Evolutionary conservation across 1,140 invertebrate genomes (phyloP).

Genomic region (Macrobrachium rosenbergii): DNA sequence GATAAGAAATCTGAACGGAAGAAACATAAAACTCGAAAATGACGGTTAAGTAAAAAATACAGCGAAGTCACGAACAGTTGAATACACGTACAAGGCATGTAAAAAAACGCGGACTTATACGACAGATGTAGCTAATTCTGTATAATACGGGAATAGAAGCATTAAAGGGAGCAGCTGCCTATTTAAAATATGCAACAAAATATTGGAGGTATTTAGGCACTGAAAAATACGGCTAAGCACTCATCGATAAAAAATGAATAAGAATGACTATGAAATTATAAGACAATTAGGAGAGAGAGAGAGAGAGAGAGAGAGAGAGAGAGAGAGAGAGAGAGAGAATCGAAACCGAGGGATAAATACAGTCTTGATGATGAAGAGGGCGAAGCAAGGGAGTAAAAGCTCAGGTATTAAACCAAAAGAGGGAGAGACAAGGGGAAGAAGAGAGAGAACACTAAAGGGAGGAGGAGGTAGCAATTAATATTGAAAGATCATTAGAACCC

Average conservation of each 20-base stretch:
- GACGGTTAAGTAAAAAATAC: not conserved
- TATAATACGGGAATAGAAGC: too few relatives aligned
- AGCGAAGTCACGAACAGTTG: not conserved
- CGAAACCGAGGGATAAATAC: not conserved
- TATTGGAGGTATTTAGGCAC: too few relatives aligned
- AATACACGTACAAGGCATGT: too few relatives aligned
- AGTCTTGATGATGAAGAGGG: too few relatives aligned
- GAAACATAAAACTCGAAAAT: not conserved
- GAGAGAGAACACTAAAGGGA: too few relatives aligned
- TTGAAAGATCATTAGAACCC: constrained; percentile 3
- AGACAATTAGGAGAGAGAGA: not conserved
- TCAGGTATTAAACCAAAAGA: not conserved
- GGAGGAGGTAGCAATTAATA: not conserved
- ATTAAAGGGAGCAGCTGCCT: too few relatives aligned
- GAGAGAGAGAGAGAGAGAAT: not conserved
- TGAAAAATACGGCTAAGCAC: too few relatives aligned
- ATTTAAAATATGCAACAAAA: too few relatives aligned
- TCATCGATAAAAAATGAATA: too few relatives aligned
- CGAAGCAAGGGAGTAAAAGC: not conserved
- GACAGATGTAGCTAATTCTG: too few relatives aligned
- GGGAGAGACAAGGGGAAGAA: not conserved
- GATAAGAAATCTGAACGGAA: not conserved
- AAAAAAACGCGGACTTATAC: too few relatives aligned
- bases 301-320: not conserved
- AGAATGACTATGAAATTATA: too few relatives aligned